phyloP scores from a whole-genome alignment of 2,113 vertebrate genomes.

The Galemys pyrenaicus region DNA sequence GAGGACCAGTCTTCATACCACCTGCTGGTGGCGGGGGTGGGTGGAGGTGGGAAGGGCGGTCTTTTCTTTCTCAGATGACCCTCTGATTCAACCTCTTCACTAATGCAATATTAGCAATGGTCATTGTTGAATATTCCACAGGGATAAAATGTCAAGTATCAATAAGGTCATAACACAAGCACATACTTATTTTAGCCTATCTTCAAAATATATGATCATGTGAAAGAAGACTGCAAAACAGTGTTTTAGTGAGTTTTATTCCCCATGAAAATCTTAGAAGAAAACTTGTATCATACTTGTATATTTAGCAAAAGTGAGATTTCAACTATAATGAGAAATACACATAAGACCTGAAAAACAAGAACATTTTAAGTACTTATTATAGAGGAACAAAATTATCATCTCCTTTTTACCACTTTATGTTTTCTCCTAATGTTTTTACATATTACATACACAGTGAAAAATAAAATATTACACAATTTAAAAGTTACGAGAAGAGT shows the following conservation, averaged over 20 bases:
- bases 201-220: background rate
- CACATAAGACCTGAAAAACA: too few species aligned
- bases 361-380: too few species aligned
- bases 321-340: too few species aligned
- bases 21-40: fast-evolving
- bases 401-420: background rate
- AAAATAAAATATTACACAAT: background rate
- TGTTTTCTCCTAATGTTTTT: background rate
- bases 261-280: background rate
- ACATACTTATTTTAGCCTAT: background rate
- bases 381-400: too few species aligned
- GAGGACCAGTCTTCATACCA: background rate
- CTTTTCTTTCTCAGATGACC: background rate
- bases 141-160: background rate
- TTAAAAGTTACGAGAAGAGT: background rate
- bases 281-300: background rate
- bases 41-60: background rate
- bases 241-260: background rate
- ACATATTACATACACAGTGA: background rate
- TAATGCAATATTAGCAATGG: background rate
- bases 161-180: slow-evolving; percentile 1
- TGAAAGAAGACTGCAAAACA: background rate
- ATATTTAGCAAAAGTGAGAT: too few species aligned
- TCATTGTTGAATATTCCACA: background rate
- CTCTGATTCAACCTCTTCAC: background rate